Conservation (phyloP, 2,888 invertebrate species). For the Schrankia costaestrigalis region DNA sequence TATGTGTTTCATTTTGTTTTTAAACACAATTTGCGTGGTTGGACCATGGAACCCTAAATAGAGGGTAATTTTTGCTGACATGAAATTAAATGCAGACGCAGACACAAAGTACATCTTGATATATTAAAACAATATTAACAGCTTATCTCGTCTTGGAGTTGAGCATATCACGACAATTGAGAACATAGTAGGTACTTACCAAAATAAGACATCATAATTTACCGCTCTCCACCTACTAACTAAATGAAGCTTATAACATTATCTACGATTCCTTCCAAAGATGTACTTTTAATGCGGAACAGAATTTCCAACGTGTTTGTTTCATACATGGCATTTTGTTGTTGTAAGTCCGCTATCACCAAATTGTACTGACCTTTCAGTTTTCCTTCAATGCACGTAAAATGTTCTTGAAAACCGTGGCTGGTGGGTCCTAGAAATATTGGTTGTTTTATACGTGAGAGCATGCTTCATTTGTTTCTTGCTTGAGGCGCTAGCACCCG, state of each 20-base stretch:
- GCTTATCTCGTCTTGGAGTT: too few relatives aligned
- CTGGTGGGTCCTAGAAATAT: conserved; percentile 35
- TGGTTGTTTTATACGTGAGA: conserved; percentile 58
- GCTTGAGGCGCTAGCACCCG: conserved; percentile 63
- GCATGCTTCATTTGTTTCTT: conserved; percentile 67
- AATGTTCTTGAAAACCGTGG: conserved; percentile 12
- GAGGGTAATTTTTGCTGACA: too few relatives aligned
- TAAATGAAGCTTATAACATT: conserved; percentile 26
- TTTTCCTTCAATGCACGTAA: conserved; percentile 6
- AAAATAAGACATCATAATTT: too few relatives aligned
- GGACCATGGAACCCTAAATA: too few relatives aligned
- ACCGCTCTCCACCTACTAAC: conserved; percentile 5
- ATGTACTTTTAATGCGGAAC: conserved; percentile 49
- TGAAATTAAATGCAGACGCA: too few relatives aligned
- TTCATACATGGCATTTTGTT: conserved; percentile 56
- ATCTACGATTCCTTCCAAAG: conserved; percentile 35
- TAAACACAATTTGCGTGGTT: too few relatives aligned
- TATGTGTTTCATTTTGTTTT: too few relatives aligned
- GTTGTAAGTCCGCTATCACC: conserved; percentile 41
- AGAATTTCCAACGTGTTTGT: conserved; percentile 54
- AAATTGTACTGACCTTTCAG: conserved; percentile 33
- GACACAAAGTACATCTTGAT: too few relatives aligned
- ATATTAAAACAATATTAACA: too few relatives aligned
- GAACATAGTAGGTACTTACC: too few relatives aligned
- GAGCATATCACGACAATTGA: conserved; percentile 15